Conservation (phyloP, 2,888 invertebrate genomes). For the Oasisia sp. region DNA sequence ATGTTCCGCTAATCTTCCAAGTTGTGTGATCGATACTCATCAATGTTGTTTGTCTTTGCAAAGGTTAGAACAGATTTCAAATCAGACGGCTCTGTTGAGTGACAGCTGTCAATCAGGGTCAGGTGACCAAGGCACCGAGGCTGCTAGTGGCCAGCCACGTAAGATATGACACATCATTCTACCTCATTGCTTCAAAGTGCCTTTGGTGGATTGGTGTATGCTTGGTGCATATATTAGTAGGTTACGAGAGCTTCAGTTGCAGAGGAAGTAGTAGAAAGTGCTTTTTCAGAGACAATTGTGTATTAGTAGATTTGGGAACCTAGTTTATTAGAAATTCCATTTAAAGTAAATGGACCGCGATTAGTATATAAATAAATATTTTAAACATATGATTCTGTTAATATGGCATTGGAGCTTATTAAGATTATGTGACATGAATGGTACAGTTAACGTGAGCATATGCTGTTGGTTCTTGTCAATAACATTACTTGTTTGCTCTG, state of each 20-base stretch:
- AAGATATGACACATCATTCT: neutral
- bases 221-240: neutral
- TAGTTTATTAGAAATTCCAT: neutral
- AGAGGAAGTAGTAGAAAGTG: neutral
- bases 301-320: too few relatives aligned
- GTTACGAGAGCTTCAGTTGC: neutral
- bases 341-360: neutral
- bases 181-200: neutral
- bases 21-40: neutral
- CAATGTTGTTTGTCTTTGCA: neutral
- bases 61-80: conserved; percentile 24
- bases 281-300: neutral
- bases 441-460: too few relatives aligned
- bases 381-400: neutral
- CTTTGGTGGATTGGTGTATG: conserved; percentile 12
- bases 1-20: neutral
- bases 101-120: conserved; percentile 21
- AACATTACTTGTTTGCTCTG: too few relatives aligned
- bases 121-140: conserved; percentile 32
- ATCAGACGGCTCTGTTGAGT: conserved; percentile 30
- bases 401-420: neutral
- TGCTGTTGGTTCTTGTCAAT: too few relatives aligned
- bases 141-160: neutral
- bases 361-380: neutral
- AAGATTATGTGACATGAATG: too few relatives aligned